Evolutionary conservation across 2,113 vertebrate species (phyloP), one percentile per base, ranked within the genome.

Genomic region (Lampris incognitus): DNA sequence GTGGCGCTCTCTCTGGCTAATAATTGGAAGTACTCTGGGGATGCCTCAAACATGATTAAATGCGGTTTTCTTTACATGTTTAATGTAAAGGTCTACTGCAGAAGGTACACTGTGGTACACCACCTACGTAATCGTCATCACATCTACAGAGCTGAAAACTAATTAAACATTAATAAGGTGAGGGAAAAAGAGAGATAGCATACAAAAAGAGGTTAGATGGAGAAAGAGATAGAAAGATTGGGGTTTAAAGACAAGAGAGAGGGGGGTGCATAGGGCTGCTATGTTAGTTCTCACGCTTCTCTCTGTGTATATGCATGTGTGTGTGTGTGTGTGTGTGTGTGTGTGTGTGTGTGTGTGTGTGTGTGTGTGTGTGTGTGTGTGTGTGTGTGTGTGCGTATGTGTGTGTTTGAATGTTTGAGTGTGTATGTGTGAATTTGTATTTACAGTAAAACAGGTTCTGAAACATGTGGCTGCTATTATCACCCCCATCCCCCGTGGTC

Each of bases 381-480:
- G 75, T 62, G 70, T 73, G 71, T 60, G 37, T 44, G 41, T 46
- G 5, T 48, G 36, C 11, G 59, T 13, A 4, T 61, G 38, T 61
- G 59, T 42, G 39, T 61, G 59, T 61, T 38, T 75, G 66, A 41
- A 65, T 63, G 71, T 74, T 58, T 50, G 76, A 48, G 59, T 69
- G 63, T 74, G 69, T 76, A 46, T 76, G 69, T 76, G 68, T 77
- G 76, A 55, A 56, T 82, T 82, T 81, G 62, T 74, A 56, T 85
- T 87, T 91, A 91, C 88, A 92, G 89, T 87, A 73, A 86, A 82
- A 80, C 74, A 87, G 80, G 61, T 87, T 81, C 59, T 76, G 61
- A 65, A 91, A 88, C 91, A 94, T 92, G 87, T 94, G 92, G 90
- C 84, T 93, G 76, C 84, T 78, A 92, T 93, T 92, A 93, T 88